These are phyloP conservation scores for Hymenopus coronatus DNA, from an alignment of 2,888 invertebrate genomes.

Conservation along the genomic window DNA sequence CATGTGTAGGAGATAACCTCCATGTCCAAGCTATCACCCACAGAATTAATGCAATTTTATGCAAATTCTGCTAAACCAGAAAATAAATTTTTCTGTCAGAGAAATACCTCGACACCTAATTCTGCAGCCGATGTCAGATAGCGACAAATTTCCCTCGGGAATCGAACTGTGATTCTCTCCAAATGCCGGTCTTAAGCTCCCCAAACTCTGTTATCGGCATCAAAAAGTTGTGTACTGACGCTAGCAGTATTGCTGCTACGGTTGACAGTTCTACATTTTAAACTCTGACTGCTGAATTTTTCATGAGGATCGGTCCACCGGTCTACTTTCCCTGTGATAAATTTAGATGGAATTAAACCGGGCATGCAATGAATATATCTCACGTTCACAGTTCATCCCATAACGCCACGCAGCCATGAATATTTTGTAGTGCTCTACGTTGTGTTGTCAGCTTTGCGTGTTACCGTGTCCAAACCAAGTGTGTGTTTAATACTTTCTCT, in stretches of 20 bases:
- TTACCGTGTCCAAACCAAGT: not conserved
- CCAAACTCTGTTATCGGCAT: not conserved
- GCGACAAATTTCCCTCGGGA: not conserved
- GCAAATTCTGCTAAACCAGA: not conserved
- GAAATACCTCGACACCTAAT: not conserved
- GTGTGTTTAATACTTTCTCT: too few species aligned
- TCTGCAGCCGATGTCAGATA: not conserved
- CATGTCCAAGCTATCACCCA: too few species aligned
- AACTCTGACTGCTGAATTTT: not conserved
- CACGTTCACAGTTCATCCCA: not conserved
- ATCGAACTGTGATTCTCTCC: not conserved
- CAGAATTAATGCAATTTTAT: not conserved
- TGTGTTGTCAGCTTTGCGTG: not conserved
- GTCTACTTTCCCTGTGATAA: not conserved
- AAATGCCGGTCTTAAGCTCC: not conserved
- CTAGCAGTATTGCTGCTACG: not conserved
- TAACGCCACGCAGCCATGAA: not conserved
- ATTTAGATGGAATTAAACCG: not conserved
- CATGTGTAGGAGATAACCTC: too few species aligned
- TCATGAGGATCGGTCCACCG: not conserved
- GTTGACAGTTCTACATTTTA: not conserved
- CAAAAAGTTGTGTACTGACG: not conserved
- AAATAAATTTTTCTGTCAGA: not conserved
- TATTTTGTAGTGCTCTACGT: not conserved
- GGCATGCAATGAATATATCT: not conserved